These are phyloP conservation scores for Lasaia peninsularis DNA, from an alignment of 1,140 invertebrate genomes.

Conservation along the genomic window DNA sequence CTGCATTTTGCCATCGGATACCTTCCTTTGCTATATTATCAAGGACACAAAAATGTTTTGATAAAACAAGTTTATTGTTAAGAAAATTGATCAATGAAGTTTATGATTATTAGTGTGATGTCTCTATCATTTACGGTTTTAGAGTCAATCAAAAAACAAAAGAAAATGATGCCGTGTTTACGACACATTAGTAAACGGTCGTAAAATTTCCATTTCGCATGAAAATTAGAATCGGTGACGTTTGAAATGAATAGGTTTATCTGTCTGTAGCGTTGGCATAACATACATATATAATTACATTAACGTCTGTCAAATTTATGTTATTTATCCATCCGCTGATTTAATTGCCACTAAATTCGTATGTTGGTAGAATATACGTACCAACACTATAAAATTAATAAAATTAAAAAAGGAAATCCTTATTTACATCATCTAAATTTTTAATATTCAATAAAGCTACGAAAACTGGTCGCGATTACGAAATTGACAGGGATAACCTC, in stretches of 20 bases:
- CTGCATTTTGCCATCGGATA: too few relatives aligned
- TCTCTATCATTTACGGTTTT: too few relatives aligned
- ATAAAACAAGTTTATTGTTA: too few relatives aligned
- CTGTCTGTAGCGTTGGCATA: background rate
- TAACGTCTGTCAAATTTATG: slow-evolving; percentile 6
- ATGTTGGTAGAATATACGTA: background rate
- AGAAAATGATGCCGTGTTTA: too few relatives aligned
- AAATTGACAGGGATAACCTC: background rate
- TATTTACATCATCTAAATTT: slow-evolving; percentile 13
- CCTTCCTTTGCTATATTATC: too few relatives aligned
- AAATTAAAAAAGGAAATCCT: slow-evolving; percentile 18
- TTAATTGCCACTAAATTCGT: slow-evolving; percentile 2
- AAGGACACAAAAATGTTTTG: too few relatives aligned
- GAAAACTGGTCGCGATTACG: background rate
- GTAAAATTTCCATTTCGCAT: background rate
- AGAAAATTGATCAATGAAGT: too few relatives aligned
- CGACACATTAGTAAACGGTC: background rate
- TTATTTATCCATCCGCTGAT: slow-evolving; percentile 7
- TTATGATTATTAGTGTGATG: too few relatives aligned
- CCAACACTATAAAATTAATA: slow-evolving; percentile 12
- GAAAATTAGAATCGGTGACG: background rate
- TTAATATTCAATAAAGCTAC: slow-evolving; percentile 6
- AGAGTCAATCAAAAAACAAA: too few relatives aligned
- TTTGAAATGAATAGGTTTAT: background rate
- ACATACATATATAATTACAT: slow-evolving; percentile 3